phyloP scores from a whole-genome alignment of 2,888 invertebrate genomes.

The Tupiocoris notatus region DNA sequence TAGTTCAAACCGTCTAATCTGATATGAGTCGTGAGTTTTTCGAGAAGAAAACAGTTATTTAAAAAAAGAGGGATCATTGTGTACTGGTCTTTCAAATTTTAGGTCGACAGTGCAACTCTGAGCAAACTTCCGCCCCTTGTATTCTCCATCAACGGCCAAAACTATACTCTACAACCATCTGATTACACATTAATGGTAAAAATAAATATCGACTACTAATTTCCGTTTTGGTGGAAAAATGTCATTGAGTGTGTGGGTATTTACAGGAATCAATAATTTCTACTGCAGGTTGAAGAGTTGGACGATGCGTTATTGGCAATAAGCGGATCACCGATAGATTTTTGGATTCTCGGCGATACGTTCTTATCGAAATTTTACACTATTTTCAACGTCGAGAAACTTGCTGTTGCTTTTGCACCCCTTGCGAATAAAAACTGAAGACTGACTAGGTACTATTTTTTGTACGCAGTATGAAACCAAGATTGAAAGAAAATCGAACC shows the following conservation, averaged over 20 bases:
- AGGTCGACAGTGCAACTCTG: too few relatives aligned
- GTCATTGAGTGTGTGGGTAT: too few relatives aligned
- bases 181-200: conserved; percentile 4
- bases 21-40: too few relatives aligned
- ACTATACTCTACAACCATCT: background rate
- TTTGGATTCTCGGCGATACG: conserved; percentile 18
- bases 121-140: background rate
- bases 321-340: background rate
- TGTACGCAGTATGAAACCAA: too few relatives aligned
- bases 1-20: too few relatives aligned
- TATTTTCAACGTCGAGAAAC: conserved; percentile 13
- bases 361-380: conserved; percentile 14
- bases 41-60: too few relatives aligned
- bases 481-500: too few relatives aligned
- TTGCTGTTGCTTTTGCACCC: conserved; percentile 4
- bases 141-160: background rate
- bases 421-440: background rate
- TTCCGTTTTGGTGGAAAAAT: too few relatives aligned
- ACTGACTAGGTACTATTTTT: too few relatives aligned
- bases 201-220: too few relatives aligned
- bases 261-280: background rate
- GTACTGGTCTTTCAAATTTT: too few relatives aligned
- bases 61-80: too few relatives aligned
- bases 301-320: background rate
- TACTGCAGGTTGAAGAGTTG: background rate